Conservation (phyloP, 2,888 invertebrate species). For the Hirtodrosophila duncani region DNA sequence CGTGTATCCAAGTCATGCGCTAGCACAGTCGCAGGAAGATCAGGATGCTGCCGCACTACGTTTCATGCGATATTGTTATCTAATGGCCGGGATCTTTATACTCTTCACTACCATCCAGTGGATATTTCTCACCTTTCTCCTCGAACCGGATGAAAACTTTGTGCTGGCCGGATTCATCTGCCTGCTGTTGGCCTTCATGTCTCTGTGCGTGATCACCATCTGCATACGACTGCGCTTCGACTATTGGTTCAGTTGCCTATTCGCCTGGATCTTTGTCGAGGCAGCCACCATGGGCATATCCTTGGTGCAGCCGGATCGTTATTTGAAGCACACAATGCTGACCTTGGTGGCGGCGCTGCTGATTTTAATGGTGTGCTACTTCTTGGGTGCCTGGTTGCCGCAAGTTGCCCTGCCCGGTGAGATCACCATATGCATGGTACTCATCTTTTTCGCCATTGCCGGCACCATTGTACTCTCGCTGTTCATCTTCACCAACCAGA, state of each 20-base stretch:
- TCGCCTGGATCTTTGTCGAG: conserved; percentile 23
- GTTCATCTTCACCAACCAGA: conserved; percentile 6
- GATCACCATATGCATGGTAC: not conserved
- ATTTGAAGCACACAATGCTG: not conserved
- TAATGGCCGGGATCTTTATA: conserved; percentile 1
- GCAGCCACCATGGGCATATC: conserved; percentile 4
- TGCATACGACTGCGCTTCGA: not conserved
- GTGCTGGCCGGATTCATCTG: conserved; percentile 19
- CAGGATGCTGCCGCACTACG: not conserved
- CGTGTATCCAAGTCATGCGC: not conserved
- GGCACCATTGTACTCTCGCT: conserved; percentile 12
- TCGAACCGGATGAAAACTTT: not conserved
- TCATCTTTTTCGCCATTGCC: conserved; percentile 6
- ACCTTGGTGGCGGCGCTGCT: not conserved
- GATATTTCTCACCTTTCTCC: conserved; percentile 1
- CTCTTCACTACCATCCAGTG: not conserved
- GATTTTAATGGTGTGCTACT: conserved; percentile 2
- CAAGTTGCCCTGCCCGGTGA: conserved; percentile 31
- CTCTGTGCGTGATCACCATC: conserved; percentile 10
- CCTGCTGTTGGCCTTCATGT: not conserved
- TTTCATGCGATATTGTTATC: conserved; percentile 20
- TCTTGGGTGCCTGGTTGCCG: conserved; percentile 26
- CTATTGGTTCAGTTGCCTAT: conserved; percentile 1
- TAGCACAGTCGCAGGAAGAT: not conserved
- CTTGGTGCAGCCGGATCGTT: conserved; percentile 16